Evolutionary conservation across 2,113 vertebrate genomes (phyloP).

Genomic region (Sarotherodon lohbergeri): DNA sequence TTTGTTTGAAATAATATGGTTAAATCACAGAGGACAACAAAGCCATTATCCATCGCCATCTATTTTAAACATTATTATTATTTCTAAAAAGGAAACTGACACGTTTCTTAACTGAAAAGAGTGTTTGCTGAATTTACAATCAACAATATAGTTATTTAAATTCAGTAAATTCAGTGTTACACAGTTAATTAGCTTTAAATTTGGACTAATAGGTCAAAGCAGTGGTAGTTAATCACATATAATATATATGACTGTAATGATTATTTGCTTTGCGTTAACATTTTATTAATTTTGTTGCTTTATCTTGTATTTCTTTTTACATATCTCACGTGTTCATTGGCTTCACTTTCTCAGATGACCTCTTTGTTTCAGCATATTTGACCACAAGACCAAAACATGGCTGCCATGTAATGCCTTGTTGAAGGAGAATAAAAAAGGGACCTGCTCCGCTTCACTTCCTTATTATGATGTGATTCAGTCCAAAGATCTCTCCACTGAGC

Average conservation of each 20-base stretch:
- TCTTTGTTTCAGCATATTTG: conserved; percentile 55
- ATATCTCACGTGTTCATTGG: background rate
- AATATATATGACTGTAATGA: background rate
- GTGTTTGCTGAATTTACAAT: background rate
- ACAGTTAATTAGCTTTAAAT: background rate
- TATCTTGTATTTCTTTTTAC: background rate
- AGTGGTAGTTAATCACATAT: background rate
- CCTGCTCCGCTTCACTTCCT: conserved; percentile 65
- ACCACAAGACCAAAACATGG: conserved; percentile 61
- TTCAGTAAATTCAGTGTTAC: background rate
- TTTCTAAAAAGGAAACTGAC: background rate
- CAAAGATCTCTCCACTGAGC: conserved; percentile 67
- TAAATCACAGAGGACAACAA: background rate
- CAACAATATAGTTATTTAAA: background rate
- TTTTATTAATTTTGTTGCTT: background rate
- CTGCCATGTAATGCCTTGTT: conserved; percentile 58
- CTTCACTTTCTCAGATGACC: conserved; percentile 11
- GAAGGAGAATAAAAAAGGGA: conserved; percentile 59
- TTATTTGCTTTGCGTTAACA: background rate
- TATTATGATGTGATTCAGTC: conserved; percentile 80
- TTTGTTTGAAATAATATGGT: conserved; percentile 13
- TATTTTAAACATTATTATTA: background rate
- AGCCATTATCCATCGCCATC: background rate
- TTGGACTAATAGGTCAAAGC: background rate
- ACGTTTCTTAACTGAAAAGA: background rate